phyloP scores from a whole-genome alignment of 2,888 invertebrate genomes.

The Sclerodermus sp. region DNA sequence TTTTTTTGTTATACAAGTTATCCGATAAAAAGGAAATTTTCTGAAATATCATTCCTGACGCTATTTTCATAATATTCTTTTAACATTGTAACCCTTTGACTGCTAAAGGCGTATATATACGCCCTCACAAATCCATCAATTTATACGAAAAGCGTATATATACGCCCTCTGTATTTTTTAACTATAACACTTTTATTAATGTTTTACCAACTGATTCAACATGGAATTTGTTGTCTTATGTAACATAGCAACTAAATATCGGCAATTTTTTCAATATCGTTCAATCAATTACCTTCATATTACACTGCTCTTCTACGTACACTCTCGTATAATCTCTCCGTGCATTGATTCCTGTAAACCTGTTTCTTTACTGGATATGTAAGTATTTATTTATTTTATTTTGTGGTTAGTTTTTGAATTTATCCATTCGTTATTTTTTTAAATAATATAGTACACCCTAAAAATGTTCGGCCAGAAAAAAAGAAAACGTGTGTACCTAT shows the following conservation, averaged over 20 bases:
- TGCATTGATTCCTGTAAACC: constrained; percentile 12
- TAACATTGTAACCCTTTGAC: no score
- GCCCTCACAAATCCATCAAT: no score
- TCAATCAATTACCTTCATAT: constrained; percentile 5
- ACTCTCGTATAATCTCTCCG: constrained; percentile 11
- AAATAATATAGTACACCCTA: constrained; percentile 13
- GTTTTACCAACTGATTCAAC: constrained; percentile 1
- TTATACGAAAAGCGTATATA: no score
- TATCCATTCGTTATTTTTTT: constrained; percentile 10
- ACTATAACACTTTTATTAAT: constrained; percentile 2
- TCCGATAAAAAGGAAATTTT: no score
- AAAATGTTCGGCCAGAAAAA: constrained; percentile 13
- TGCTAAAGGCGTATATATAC: no score
- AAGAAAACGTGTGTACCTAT: constrained; percentile 9
- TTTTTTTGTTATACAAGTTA: no score
- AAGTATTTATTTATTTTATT: constrained; percentile 12
- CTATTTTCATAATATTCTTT: no score
- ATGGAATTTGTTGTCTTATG: constrained; percentile 4
- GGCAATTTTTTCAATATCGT: constrained; percentile 5
- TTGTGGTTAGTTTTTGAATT: constrained; percentile 10
- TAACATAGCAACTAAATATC: constrained; percentile 5
- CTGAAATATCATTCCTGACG: no score
- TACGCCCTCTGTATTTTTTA: no score
- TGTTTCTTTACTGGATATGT: constrained; percentile 11
- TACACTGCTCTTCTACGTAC: constrained; percentile 9